phyloP scores from a whole-genome alignment of 2,113 vertebrate genomes.

The Prietella phreatophila region DNA sequence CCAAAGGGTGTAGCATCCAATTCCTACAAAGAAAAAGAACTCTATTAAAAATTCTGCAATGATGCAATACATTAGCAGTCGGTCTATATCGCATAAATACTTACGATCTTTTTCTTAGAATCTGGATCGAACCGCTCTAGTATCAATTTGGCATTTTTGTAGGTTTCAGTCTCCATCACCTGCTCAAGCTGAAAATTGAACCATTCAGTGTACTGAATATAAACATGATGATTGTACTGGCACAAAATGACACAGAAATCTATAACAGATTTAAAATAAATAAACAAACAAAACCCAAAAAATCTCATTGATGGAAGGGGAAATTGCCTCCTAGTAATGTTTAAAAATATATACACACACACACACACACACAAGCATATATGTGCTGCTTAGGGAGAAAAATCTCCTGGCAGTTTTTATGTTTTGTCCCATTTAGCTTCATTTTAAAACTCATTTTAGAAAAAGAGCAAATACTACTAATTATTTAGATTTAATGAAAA shows the following conservation, averaged over 20 bases:
- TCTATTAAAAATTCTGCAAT: not conserved
- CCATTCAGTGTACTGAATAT: not conserved
- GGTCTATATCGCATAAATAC: conserved; percentile 37
- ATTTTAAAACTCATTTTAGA: conserved; percentile 82
- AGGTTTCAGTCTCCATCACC: conserved; percentile 98
- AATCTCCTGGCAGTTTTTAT: not conserved
- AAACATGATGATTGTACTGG: not conserved
- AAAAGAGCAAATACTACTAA: conserved; percentile 88
- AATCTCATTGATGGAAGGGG: not conserved
- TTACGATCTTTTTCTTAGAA: conserved; percentile 85
- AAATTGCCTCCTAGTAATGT: not conserved
- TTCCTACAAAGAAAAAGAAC: conserved; percentile 72
- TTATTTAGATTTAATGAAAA: conserved; percentile 99
- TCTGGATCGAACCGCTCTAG: conserved; percentile 97
- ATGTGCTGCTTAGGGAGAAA: not conserved
- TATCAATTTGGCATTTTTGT: conserved; percentile 96
- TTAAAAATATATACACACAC: not conserved
- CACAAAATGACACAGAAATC: not conserved
- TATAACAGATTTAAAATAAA: not conserved
- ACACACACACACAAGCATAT: not conserved
- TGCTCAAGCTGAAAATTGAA: conserved; percentile 84
- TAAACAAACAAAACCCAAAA: not conserved
- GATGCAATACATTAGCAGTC: not conserved
- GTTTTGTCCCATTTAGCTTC: conserved; percentile 59
- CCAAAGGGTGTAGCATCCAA: conserved; percentile 76